phyloP scores from a whole-genome alignment of 2,113 vertebrate genomes.

The Steatornis caripensis region DNA sequence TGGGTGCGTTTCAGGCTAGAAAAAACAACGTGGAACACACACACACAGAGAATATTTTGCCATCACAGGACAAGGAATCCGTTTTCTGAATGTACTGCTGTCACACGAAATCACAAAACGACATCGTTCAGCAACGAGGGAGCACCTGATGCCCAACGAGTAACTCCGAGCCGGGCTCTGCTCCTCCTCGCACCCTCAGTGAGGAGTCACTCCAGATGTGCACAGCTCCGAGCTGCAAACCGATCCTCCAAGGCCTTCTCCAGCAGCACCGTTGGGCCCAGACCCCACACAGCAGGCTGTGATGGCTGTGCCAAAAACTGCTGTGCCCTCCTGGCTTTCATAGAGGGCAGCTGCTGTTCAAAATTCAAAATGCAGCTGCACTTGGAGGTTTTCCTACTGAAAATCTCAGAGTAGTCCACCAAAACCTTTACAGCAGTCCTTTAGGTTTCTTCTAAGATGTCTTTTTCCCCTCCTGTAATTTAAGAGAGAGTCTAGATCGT shows the following conservation, averaged over 20 bases:
- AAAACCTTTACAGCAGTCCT: background rate
- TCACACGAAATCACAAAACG: background rate
- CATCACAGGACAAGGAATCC: background rate
- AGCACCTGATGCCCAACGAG: background rate
- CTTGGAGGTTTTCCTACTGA: background rate
- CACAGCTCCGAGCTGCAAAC: rapidly evolving
- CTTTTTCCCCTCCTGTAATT: background rate
- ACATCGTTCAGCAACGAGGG: rapidly evolving
- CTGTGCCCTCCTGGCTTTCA: background rate
- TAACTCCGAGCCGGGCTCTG: background rate
- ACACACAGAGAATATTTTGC: background rate
- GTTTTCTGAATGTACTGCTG: background rate
- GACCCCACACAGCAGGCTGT: background rate
- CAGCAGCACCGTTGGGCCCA: background rate
- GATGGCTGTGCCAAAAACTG: background rate
- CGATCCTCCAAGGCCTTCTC: background rate
- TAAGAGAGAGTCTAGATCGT: background rate
- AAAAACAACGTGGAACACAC: background rate
- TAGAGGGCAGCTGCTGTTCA: background rate
- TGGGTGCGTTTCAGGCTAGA: background rate
- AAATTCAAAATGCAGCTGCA: background rate
- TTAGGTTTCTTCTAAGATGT: background rate
- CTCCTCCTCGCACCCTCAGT: background rate
- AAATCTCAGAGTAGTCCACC: background rate
- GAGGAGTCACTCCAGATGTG: background rate